These are phyloP conservation scores for Enteromius thamalakanensis DNA, from an alignment of 2,797 vertebrate genomes.

Conservation along the genomic window DNA sequence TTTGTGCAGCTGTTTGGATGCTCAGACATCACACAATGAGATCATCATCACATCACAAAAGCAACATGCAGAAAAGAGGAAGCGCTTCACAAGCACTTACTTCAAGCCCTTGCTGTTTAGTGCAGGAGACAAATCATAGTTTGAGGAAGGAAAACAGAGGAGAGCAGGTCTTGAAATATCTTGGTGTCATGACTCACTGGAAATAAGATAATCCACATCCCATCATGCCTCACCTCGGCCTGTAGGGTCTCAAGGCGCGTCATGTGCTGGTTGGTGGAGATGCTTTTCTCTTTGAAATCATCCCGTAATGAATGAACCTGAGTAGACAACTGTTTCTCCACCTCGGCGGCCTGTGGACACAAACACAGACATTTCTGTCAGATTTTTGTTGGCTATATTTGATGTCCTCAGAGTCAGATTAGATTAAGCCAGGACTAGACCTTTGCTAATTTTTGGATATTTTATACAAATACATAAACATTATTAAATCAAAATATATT, in stretches of 20 bases:
- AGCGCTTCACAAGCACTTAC: conserved; percentile 85
- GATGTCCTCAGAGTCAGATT: too few species aligned
- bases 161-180: conserved; percentile 46
- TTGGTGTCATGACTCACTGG: background rate
- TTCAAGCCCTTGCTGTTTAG: conserved; percentile 98
- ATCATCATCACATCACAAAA: conserved; percentile 38
- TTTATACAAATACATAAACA: background rate
- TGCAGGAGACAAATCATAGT: conserved; percentile 68
- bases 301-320: conserved; percentile 94
- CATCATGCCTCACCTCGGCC: conserved; percentile 85
- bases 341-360: conserved; percentile 87
- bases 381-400: background rate
- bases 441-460: too few species aligned
- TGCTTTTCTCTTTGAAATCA: conserved; percentile 93
- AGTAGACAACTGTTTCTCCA: conserved; percentile 93
- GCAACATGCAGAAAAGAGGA: conserved; percentile 61
- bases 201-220: background rate
- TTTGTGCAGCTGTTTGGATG: conserved; percentile 47
- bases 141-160: conserved; percentile 65
- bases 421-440: too few species aligned
- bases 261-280: conserved; percentile 94
- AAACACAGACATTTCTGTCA: conserved; percentile 44
- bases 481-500: too few species aligned
- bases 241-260: conserved; percentile 91
- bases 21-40: conserved; percentile 29